Percentiles rank a stretch among this genome's conserved stretches.
These are phyloP conservation scores for Enchytraeus crypticus DNA, from an alignment of 2,888 invertebrate species.

Conservation along the genomic window DNA sequence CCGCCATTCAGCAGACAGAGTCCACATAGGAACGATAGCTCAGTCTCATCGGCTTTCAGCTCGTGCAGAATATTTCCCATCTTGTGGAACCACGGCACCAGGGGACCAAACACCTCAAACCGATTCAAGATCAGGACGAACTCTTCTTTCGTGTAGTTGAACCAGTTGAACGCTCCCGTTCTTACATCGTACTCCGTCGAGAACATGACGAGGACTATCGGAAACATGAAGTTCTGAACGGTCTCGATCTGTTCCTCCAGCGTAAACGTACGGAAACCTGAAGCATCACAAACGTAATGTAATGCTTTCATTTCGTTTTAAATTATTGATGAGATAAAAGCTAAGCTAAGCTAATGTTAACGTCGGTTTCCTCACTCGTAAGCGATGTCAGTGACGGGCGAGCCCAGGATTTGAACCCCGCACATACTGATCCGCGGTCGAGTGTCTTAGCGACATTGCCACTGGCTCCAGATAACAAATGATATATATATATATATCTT, in stretches of 20 bases:
- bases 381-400: too few species aligned
- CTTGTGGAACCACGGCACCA: conserved; percentile 27
- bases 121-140: conserved; percentile 3
- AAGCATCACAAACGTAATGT: not conserved
- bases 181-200: conserved; percentile 32
- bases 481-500: too few species aligned
- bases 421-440: too few species aligned
- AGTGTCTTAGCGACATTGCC: too few species aligned
- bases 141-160: conserved; percentile 29
- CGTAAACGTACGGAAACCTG: conserved; percentile 37
- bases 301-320: too few species aligned
- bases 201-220: conserved; percentile 35
- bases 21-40: conserved; percentile 37
- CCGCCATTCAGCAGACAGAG: conserved; percentile 30
- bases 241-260: conserved; percentile 37
- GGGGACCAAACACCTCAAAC: conserved; percentile 10
- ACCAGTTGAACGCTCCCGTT: conserved; percentile 35
- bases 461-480: too few species aligned
- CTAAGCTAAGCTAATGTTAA: too few species aligned
- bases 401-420: too few species aligned
- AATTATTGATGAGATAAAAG: too few species aligned
- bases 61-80: conserved; percentile 34
- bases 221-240: conserved; percentile 38
- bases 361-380: too few species aligned
- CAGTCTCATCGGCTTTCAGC: conserved; percentile 32